Base-by-base conservation (phyloP, 2,113 vertebrate species). In the Cavia porcellus region DNA sequence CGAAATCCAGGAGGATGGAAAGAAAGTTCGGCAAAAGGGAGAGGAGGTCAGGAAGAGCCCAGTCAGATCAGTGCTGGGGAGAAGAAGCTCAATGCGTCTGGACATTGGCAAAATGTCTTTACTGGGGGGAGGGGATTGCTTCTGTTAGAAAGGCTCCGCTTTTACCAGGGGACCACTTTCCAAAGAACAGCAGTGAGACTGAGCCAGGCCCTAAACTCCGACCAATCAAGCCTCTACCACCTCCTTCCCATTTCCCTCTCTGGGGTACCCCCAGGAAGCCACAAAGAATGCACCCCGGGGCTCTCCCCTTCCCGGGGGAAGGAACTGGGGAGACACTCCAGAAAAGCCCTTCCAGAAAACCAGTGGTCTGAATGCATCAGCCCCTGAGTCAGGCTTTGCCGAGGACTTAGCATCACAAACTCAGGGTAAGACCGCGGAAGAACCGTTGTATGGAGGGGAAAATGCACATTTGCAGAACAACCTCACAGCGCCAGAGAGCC, bases 401-500 rank as follows among this genome's bases (percentile, higher is more conserved):
- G 82, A 77, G 88, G 93, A 95, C 89, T 92, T 89, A 20, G 77
- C 88, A 13, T 68, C 11, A 68, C 59, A 61, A 95, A 96, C 94
- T 98, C 94, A 28, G 81, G 45, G 8, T 47, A 59, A 84, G 82
- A 64, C n/a, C 1, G 5, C 68, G 77, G 62, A n/a, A 83, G 81
- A 79, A 50, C 84, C 35, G 25, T 30, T 35, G 72, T 32, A 15
- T 47, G 79, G n/a, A 80, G 24, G 57, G 22, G 24, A n/a, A 62
- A 55, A 86, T 3, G 72, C 38, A 55, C 85, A 22, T 19, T 28
- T 3, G 8, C 74, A 84, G 72, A 91, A 74, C 50, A 10, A 32
- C 55, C 59, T 52, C 62, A 2, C 1, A 89, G 66, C 42, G 19
- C 61, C 38, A 20, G 10, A 11, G 83, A 94, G 87, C 55, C 94